Base-by-base conservation (phyloP, 2,888 invertebrate species). In the Metacarcinus magister region DNA sequence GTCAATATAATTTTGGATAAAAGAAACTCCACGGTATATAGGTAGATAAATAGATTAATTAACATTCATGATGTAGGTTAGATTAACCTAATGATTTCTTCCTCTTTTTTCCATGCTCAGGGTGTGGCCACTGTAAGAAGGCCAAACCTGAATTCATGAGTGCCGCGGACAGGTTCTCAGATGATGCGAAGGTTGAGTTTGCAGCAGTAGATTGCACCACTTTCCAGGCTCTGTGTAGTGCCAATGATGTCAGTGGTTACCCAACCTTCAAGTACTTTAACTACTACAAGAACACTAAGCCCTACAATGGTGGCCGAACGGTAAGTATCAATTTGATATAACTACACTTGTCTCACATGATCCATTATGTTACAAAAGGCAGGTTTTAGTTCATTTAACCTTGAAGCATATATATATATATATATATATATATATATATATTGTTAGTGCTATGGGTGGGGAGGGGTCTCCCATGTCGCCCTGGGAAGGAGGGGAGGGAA, bases 101-200 rank as follows among this genome's bases (percentile, higher is more conserved):
- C 54, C 10, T 7, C 10, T 54, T 10, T 54, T 10, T 67, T 5
- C 2, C 67, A 0, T 67, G 23, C 67, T 23, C 99, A 99, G 99
- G 97, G 99, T 99, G 99, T 97, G 99, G 99, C 0, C 99, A 99
- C 97, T 99, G 99, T 97, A 99, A 99, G 97, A 98, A 98, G 97
- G 98, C 99, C 0, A 99, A 99, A 97, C 99, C 99, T 0, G 99
- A 98, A 97, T 98, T 98, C 97, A 98, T 98, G 92, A 98, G 98
- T 48, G 99, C 99, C 0, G 99, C 99, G 0, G 98, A 98, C 93
- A 97, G 98, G 44, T 98, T 98, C 97, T 98, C 98, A 92, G 98
- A 99, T 97, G 98, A 99, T 97, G 98, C 98, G 7, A 67, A 98
- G 97, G 98, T 99, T 0, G 98, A 98, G 19, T 98, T 99, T 97